Evolutionary conservation across 2,113 vertebrate species (phyloP).

Genomic region (Macrotus californicus): DNA sequence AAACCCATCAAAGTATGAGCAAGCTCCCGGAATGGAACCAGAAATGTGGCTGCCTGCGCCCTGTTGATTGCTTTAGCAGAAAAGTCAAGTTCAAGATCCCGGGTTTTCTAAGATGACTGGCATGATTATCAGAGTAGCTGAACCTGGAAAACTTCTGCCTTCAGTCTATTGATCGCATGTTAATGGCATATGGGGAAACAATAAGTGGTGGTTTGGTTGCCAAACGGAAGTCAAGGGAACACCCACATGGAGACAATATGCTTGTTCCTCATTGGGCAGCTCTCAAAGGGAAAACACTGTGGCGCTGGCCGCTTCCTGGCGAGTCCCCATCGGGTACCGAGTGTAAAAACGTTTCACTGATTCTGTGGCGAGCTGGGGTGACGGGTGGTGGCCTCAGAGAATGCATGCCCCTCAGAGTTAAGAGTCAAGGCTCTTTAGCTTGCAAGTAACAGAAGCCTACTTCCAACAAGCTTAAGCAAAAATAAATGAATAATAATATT

Average conservation of each 20-base stretch:
- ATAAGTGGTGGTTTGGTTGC: neutral
- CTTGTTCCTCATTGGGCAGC: neutral
- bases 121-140: neutral
- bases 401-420: neutral
- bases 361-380: neutral
- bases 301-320: neutral
- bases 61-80: conserved; percentile 48
- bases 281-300: neutral
- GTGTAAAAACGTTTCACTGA: neutral
- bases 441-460: neutral
- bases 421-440: neutral
- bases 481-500: neutral
- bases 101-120: conserved; percentile 25
- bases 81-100: neutral
- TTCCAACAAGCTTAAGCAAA: neutral
- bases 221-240: neutral
- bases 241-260: neutral
- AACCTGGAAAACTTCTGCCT: conserved; percentile 26
- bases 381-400: neutral
- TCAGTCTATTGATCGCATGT: neutral
- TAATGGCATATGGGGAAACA: neutral
- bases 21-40: neutral
- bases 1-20: conserved; percentile 7
- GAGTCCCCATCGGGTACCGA: neutral
- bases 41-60: neutral